A percentile compares a stretch with the other conserved stretches of the same genome.
Conservation (phyloP, 2,888 invertebrate genomes). For the Willowsia nigromaculata region DNA sequence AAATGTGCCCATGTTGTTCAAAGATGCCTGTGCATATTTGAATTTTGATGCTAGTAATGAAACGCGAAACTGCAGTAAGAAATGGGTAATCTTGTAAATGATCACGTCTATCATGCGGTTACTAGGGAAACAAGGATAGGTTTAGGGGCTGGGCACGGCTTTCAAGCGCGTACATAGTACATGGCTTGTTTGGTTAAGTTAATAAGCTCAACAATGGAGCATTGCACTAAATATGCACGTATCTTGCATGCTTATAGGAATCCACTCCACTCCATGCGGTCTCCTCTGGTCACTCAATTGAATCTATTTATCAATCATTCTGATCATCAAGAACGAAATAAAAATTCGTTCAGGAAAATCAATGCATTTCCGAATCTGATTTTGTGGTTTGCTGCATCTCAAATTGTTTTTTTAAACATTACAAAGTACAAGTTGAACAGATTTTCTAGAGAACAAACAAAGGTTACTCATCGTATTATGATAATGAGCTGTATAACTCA, state of each 20-base stretch:
- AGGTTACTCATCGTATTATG: too few relatives aligned
- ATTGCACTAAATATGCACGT: neutral
- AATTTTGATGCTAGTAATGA: too few relatives aligned
- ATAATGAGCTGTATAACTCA: neutral
- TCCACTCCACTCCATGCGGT: slow-evolving; percentile 3
- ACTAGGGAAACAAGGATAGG: neutral
- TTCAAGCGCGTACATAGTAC: neutral
- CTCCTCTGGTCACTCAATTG: neutral
- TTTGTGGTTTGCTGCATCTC: neutral
- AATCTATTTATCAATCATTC: neutral
- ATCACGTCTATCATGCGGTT: neutral
- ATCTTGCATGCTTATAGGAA: neutral
- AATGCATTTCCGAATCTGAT: neutral
- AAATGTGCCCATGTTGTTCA: too few relatives aligned
- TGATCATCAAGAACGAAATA: neutral
- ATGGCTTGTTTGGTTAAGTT: neutral
- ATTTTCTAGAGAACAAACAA: too few relatives aligned
- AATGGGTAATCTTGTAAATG: neutral
- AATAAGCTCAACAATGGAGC: neutral
- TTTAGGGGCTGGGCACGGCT: too few relatives aligned
- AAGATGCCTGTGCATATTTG: too few relatives aligned
- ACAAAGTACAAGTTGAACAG: too few relatives aligned
- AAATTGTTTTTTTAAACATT: too few relatives aligned
- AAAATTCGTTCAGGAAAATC: neutral
- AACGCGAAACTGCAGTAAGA: too few relatives aligned